Percentiles rank a stretch among this genome's conserved stretches.
phyloP scores from a whole-genome alignment of 2,113 vertebrate species.

The Saguinus imperator region DNA sequence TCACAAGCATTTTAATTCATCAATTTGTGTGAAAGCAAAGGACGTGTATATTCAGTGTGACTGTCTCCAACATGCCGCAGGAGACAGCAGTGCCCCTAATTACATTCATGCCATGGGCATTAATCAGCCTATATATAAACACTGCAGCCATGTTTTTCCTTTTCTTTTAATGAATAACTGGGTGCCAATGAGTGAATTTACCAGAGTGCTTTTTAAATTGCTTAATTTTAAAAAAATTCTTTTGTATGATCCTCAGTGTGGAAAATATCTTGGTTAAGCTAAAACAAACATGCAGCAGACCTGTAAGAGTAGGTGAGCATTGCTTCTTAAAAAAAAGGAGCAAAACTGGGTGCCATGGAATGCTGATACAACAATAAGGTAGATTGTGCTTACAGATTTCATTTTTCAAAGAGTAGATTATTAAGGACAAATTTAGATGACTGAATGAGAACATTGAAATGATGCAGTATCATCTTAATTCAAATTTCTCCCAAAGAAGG shows the following conservation, averaged over 20 bases:
- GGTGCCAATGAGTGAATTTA: neutral
- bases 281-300: neutral
- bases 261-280: neutral
- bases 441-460: neutral
- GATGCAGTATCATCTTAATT: neutral
- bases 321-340: neutral
- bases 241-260: neutral
- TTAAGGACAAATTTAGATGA: conserved; percentile 11
- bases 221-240: neutral
- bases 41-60: rapidly evolving
- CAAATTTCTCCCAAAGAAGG: neutral
- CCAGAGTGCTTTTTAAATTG: neutral
- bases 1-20: conserved; percentile 29
- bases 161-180: conserved; percentile 3
- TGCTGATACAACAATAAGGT: neutral
- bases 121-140: neutral
- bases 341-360: rapidly evolving
- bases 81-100: neutral
- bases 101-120: neutral
- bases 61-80: neutral
- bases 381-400: neutral
- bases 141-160: neutral
- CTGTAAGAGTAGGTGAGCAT: neutral
- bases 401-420: neutral
- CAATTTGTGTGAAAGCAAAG: neutral